phyloP scores from a whole-genome alignment of 2,797 vertebrate genomes.

The Sternotherus odoratus region DNA sequence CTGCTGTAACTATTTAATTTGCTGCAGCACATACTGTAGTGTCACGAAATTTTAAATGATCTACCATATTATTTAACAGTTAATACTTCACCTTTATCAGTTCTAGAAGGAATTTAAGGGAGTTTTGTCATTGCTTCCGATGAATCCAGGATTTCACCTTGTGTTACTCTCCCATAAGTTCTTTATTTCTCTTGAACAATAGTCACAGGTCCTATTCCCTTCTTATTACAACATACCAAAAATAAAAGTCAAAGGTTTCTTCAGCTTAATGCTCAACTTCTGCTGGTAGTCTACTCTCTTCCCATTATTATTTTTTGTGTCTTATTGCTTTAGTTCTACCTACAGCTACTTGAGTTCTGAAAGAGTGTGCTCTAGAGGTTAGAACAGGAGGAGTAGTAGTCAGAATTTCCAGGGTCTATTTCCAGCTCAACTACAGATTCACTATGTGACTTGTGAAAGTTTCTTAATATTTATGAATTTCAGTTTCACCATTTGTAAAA shows the following conservation, averaged over 20 bases:
- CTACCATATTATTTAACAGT: fast-evolving
- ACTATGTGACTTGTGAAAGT: background rate
- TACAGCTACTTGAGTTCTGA: background rate
- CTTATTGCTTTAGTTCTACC: background rate
- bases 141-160: background rate
- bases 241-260: background rate
- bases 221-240: background rate
- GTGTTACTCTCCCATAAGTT: background rate
- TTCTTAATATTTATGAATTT: background rate
- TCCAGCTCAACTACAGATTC: background rate
- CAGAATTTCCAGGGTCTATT: background rate
- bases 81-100: background rate
- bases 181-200: background rate
- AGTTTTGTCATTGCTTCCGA: background rate
- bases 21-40: background rate
- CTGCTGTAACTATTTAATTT: background rate
- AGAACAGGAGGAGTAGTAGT: background rate
- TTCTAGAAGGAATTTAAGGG: fast-evolving
- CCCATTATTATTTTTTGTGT: background rate
- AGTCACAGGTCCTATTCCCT: background rate
- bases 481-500: background rate
- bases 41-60: background rate
- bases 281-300: background rate
- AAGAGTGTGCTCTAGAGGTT: background rate
- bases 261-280: background rate